Base-by-base conservation (phyloP, 2,797 vertebrate genomes). In the Caiman crocodilus region DNA sequence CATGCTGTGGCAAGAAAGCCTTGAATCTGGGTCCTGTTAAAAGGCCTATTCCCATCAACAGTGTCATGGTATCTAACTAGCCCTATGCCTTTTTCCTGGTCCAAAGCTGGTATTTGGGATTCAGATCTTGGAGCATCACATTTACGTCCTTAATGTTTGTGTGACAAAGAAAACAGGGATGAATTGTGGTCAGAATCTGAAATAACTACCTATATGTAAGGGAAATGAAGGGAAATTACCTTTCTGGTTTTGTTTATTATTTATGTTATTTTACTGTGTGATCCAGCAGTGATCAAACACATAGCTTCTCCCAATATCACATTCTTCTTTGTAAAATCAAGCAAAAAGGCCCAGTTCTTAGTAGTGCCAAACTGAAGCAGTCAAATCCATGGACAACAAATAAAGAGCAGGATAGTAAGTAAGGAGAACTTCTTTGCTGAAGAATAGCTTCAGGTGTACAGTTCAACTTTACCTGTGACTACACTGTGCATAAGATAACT, bases 101-200 rank as follows among this genome's bases (percentile, higher is more conserved):
- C 28, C 61, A 83, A 82, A 50, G 85, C 91, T 97, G 81, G 59
- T 73, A 93, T 87, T 93, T 94, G 90, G 14, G 69, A 69, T 93
- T 92, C 79, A 57, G 57, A 61, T 89, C 69, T 78, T 78, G 59
- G 42, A 90, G 56, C 32, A 92, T 91, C 79, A 89, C 12, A 82
- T 88, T 93, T 88, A 58, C 64, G 79, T 65, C 57, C 74, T 82
- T 93, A 91, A 61, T 56, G 73, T 84, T 76, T 92, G 56, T 82
- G 60, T 91, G 88, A 79, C 71, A 88, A 94, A 93, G 79, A 83
- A 94, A 83, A 84, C 89, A 93, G 91, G 42, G 42, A 50, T 50
- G 42, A 50, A 50, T 50, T 50, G 42, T 50, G 42, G 76, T 59
- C 50, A 79, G 69, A 76, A 81, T 58, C 78, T 80, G 75, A 94